Evolutionary conservation across 2,113 vertebrate species (phyloP).

Genomic region (Lophius piscatorius): DNA sequence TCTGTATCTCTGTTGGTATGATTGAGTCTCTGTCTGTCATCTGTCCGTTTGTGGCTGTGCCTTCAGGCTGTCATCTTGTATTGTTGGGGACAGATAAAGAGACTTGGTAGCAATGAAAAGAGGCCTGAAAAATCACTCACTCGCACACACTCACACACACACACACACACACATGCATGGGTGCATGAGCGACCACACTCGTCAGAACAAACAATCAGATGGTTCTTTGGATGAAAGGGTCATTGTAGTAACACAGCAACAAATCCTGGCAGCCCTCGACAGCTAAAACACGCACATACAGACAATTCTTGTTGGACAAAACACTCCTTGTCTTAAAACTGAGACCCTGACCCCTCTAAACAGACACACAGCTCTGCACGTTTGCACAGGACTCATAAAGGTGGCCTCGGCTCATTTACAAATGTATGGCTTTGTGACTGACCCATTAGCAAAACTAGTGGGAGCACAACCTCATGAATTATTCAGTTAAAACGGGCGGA

Average conservation of each 20-base stretch:
- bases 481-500: slow-evolving; percentile 82
- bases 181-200: slow-evolving; percentile 66
- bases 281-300: slow-evolving; percentile 53
- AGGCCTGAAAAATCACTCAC: slow-evolving; percentile 81
- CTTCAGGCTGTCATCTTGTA: slow-evolving; percentile 86
- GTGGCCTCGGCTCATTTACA: slow-evolving; percentile 96
- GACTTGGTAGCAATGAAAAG: slow-evolving; percentile 87
- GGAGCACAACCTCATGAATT: slow-evolving; percentile 87
- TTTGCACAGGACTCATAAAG: slow-evolving; percentile 67
- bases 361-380: slow-evolving; percentile 23
- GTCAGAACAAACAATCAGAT: slow-evolving; percentile 71
- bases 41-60: slow-evolving; percentile 43
- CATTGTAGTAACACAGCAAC: slow-evolving; percentile 88
- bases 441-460: slow-evolving; percentile 84
- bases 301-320: slow-evolving; percentile 91
- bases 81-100: slow-evolving; percentile 91
- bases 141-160: slow-evolving; percentile 64
- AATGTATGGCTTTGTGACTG: slow-evolving; percentile 92
- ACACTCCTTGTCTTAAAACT: slow-evolving; percentile 86
- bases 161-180: slow-evolving; percentile 78
- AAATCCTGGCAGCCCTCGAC: slow-evolving; percentile 87
- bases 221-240: slow-evolving; percentile 86
- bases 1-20: slow-evolving; percentile 19
- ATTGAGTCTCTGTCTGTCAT: slow-evolving; percentile 33
- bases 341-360: slow-evolving; percentile 40